Base-by-base conservation (phyloP, 2,113 vertebrate genomes). In the Herpetotheres cachinnans region DNA sequence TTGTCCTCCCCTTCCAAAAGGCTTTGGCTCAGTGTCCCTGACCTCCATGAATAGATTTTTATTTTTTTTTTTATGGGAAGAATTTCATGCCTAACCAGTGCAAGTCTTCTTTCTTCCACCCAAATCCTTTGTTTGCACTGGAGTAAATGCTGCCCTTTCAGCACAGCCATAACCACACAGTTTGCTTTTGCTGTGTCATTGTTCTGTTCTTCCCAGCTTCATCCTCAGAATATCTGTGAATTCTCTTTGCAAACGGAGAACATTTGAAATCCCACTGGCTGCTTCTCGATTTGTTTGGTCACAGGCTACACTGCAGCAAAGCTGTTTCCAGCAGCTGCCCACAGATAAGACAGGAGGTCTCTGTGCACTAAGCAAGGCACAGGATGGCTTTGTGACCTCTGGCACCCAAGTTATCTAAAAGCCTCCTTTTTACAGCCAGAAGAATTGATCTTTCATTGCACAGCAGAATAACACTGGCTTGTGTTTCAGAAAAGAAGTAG, bases 401-500 rank as follows among this genome's bases (percentile, higher is more conserved):
- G 73, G 44, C 29, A 88, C 34, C 40, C 65, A 74, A 82, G 20
- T 79, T 67, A 34, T 55, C 74, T 84, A 70, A 97, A 92, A 86
- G 63, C 25, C 56, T 89, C 56, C 63, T 74, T 92, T 95, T 83
- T 38, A 92, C 47, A 93, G 61, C 29, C 27, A 3, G 4, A 77
- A 96, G 27, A 94, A 96, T 47, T 6, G 8, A 69, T 86, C 72
- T 84, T 97, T 95, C 54, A 96, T 78, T 59, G n/a, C 44, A 42
- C 40, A 79, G 56, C 36, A 89, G 52, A 91, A 70, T 88, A 94
- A 78, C 62, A 70, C 46, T 62, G 55, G 16, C 42, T 93, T 96
- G 82, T 97, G 80, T 79, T 80, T 74, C 71, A 66, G n/a, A n/a
- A 86, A 95, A 85, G 58, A 67, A 77, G 17, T 29, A 50, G 46